Percentiles rank a stretch among this genome's conserved stretches.
Evolutionary conservation across 2,113 vertebrate species (phyloP).

Genomic region (Cyprinodon brontotheroides): DNA sequence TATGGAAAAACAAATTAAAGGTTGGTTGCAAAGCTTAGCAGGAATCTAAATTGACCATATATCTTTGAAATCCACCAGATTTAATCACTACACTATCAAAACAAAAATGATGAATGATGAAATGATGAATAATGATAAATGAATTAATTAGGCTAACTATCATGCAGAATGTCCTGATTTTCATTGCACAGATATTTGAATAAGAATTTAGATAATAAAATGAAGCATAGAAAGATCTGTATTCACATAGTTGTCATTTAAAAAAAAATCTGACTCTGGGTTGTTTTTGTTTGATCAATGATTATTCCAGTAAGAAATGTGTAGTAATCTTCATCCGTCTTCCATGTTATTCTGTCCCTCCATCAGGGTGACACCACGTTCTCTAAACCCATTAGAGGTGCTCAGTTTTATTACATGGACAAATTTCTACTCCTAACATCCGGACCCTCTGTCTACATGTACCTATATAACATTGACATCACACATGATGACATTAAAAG

Average conservation of each 20-base stretch:
- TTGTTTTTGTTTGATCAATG: not conserved
- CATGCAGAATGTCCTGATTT: no score
- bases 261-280: not conserved
- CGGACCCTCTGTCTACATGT: conserved; percentile 82
- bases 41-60: not conserved
- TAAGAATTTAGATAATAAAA: not conserved
- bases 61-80: not conserved
- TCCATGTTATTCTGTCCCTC: not conserved
- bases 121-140: no score
- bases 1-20: not conserved
- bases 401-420: conserved; percentile 91
- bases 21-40: not conserved
- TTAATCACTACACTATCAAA: not conserved
- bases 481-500: conserved; percentile 81
- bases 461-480: conserved; percentile 78
- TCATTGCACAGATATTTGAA: not conserved
- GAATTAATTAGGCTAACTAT: no score
- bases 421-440: conserved; percentile 84
- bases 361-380: conserved; percentile 81
- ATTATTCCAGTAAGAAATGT: not conserved
- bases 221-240: not conserved
- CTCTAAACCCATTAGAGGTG: conserved; percentile 70
- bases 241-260: not conserved
- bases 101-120: not conserved
- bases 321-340: conserved; percentile 17